Evolutionary conservation across 2,797 vertebrate genomes (phyloP).

Genomic region (Argya squamiceps): DNA sequence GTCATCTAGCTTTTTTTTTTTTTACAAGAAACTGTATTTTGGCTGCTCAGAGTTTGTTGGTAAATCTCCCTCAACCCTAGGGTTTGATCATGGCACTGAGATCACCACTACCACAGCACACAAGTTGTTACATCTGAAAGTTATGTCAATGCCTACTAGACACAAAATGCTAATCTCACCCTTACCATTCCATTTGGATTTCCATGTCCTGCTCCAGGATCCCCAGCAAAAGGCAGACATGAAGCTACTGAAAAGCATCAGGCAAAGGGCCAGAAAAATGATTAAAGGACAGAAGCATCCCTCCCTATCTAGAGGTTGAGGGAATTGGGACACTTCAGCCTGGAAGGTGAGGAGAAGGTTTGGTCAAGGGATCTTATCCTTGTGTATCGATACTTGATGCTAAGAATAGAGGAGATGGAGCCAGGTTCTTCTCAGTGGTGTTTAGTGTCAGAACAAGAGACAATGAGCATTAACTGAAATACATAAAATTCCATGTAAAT

Average conservation of each 20-base stretch:
- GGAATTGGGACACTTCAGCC: background rate
- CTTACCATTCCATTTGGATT: background rate
- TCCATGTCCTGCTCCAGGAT: background rate
- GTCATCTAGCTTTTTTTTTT: background rate
- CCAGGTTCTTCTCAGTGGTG: background rate
- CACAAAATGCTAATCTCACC: background rate
- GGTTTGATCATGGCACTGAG: background rate
- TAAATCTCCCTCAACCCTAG: background rate
- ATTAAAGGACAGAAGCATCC: background rate
- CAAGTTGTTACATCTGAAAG: background rate
- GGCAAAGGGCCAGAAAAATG: background rate
- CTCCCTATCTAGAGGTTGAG: background rate
- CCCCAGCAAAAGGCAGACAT: background rate
- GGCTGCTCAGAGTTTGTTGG: background rate
- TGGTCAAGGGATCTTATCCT: background rate
- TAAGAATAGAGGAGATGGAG: background rate
- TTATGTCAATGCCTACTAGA: background rate
- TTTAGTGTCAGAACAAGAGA: background rate
- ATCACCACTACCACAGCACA: background rate
- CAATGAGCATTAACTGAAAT: background rate
- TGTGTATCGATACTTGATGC: accelerated
- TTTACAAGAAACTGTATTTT: background rate
- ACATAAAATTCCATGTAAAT: background rate
- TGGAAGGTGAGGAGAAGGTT: background rate
- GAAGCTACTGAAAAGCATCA: background rate